Evolutionary conservation across 2,113 vertebrate genomes (phyloP), one percentile per base, ranked within the genome.

Genomic region (Tor tambroides): DNA sequence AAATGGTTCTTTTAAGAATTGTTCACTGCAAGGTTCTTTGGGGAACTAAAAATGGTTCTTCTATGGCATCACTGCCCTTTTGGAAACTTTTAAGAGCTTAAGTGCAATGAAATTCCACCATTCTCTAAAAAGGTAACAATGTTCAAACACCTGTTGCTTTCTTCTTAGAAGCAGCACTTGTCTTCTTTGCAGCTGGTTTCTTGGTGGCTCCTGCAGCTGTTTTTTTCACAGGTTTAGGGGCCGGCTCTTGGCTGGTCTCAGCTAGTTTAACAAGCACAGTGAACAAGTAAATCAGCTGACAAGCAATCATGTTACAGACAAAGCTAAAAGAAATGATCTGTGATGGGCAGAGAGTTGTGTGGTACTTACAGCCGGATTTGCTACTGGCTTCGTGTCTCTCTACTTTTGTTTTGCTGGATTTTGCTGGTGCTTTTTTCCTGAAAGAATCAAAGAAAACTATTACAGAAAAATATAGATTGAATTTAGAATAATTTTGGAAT

Each of bases 131-230:
- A 17, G 19, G 9, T 19, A 2, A 38, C 7, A 3, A 49, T 5
- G 1, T 86, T 59, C 41, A 59, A 2, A 21, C 59, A 95, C 86
- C 93, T 82, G 90, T 26, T 32, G 86, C 76, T 90, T 96, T 95
- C 94, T 96, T 95, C 91, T 93, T 97, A 21, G 94, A 1, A 23
- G 86, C 81, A 15, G 90, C 90, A 2, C 92, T 54, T 10, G 92
- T 51, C 86, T 95, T 97, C 91, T 97, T 97, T 17, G 91, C 88
- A 0, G 90, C 89, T 1, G 90, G 32, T 80, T 93, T 95, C 92
- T 96, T 96, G 38, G 95, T 6, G 9, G 28, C 4, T 0, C 86
- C 87, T 1, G 46, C 88, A 0, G 90, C 91, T 1, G 90, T 26
- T 79, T 93, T 95, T 91, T 95, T 96, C 49, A 95, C 9, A 87